phyloP scores from a whole-genome alignment of 1,140 invertebrate genomes.

The Eumeta japonica region DNA sequence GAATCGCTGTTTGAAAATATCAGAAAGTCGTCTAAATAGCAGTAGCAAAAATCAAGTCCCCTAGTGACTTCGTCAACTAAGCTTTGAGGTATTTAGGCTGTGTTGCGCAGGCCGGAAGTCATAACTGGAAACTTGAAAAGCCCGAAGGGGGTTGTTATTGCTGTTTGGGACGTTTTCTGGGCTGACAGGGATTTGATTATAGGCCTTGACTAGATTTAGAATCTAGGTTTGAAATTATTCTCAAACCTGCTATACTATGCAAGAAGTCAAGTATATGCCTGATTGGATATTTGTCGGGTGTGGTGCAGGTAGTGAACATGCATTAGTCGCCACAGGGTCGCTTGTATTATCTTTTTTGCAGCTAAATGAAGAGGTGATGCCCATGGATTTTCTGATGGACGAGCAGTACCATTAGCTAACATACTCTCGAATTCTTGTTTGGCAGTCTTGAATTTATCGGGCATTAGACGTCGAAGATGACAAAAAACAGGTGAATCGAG shows the following conservation, averaged over 20 bases:
- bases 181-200: constrained; percentile 28
- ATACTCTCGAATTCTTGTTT: constrained; percentile 23
- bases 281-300: constrained; percentile 36
- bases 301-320: constrained; percentile 14
- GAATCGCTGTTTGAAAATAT: constrained; percentile 3
- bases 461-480: constrained; percentile 26
- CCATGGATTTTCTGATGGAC: constrained; percentile 28
- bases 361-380: constrained; percentile 30
- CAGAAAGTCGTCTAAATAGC: constrained; percentile 11
- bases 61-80: constrained; percentile 22
- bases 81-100: constrained; percentile 27
- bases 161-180: constrained; percentile 22
- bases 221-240: constrained; percentile 37
- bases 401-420: constrained; percentile 21
- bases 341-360: no score
- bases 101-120: constrained; percentile 24
- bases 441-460: constrained; percentile 18
- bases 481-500: no score
- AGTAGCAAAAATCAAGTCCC: constrained; percentile 29
- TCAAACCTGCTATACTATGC: constrained; percentile 20
- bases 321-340: constrained; percentile 18
- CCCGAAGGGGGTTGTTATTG: constrained; percentile 16
- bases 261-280: constrained; percentile 21
- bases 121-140: constrained; percentile 30
- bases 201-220: constrained; percentile 12